Conservation (phyloP, 2,888 invertebrate species). For the Neoscelio sp. region DNA sequence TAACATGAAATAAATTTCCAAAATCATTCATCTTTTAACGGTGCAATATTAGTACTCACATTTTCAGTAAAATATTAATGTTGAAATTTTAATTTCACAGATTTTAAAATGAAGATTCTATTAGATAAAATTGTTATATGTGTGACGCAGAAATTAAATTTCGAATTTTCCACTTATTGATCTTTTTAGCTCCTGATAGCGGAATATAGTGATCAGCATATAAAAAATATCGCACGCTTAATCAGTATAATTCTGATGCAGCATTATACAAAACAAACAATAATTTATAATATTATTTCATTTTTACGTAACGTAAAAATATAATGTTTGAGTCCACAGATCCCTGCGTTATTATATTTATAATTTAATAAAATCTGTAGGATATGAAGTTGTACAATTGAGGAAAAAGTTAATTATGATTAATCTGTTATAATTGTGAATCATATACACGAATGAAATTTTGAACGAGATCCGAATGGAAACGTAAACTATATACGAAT, state of each 20-base stretch:
- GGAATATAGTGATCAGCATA: conserved; percentile 15
- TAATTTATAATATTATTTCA: background rate
- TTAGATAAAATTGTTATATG: conserved; percentile 25
- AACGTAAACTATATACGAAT: too few relatives aligned
- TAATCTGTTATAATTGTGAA: conserved; percentile 49
- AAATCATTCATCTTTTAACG: background rate
- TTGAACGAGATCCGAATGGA: too few relatives aligned
- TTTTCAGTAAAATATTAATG: conserved; percentile 17
- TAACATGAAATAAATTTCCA: too few relatives aligned
- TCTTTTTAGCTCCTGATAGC: conserved; percentile 15
- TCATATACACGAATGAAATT: conserved; percentile 59
- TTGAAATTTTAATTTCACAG: conserved; percentile 3
- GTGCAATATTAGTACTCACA: conserved; percentile 1
- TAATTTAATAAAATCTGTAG: conserved; percentile 55
- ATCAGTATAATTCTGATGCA: conserved; percentile 28
- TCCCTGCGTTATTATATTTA: conserved; percentile 24
- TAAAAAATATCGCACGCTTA: conserved; percentile 51
- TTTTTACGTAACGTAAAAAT: background rate
- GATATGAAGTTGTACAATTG: conserved; percentile 19
- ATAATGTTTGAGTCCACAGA: background rate
- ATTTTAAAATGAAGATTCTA: conserved; percentile 18
- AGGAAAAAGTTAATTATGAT: conserved; percentile 47
- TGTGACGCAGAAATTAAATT: conserved; percentile 31
- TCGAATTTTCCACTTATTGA: conserved; percentile 46
- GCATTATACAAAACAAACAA: conserved; percentile 14